phyloP scores from a whole-genome alignment of 1,140 invertebrate species.

The Meloidogyne chitwoodi region DNA sequence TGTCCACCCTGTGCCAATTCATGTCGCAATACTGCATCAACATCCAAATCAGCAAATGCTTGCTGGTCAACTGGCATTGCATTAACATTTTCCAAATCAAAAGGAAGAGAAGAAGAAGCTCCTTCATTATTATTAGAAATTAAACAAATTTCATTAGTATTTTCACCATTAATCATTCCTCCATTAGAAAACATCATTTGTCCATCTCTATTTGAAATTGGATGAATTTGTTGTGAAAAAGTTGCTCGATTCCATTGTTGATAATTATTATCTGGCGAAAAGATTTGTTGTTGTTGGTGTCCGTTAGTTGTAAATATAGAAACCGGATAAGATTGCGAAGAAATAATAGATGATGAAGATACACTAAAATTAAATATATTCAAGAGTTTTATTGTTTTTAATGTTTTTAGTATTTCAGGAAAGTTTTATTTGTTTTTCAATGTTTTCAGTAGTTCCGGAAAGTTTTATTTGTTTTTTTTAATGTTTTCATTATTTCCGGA shows the following conservation, averaged over 20 bases:
- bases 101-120: slow-evolving; percentile 6
- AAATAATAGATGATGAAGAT: background rate
- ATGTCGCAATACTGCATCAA: slow-evolving; percentile 27
- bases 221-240: background rate
- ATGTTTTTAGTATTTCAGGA: background rate
- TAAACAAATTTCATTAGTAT: background rate
- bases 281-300: slow-evolving; percentile 14
- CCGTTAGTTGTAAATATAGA: background rate
- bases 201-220: background rate
- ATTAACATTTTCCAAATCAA: slow-evolving; percentile 28
- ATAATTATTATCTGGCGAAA: background rate
- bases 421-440: background rate
- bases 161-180: background rate
- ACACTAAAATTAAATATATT: background rate
- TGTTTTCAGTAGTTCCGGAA: no score
- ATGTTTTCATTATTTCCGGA: background rate
- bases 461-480: no score
- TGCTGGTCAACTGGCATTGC: slow-evolving; percentile 18
- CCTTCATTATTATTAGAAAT: background rate
- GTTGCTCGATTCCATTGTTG: background rate
- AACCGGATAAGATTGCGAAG: background rate
- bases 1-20: slow-evolving; percentile 22
- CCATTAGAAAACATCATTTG: background rate
- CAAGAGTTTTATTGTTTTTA: background rate
- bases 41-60: slow-evolving; percentile 16